Evolutionary conservation across 2,113 vertebrate species (phyloP), one percentile per base, ranked within the genome.

Genomic region (Leptodactylus fuscus): DNA sequence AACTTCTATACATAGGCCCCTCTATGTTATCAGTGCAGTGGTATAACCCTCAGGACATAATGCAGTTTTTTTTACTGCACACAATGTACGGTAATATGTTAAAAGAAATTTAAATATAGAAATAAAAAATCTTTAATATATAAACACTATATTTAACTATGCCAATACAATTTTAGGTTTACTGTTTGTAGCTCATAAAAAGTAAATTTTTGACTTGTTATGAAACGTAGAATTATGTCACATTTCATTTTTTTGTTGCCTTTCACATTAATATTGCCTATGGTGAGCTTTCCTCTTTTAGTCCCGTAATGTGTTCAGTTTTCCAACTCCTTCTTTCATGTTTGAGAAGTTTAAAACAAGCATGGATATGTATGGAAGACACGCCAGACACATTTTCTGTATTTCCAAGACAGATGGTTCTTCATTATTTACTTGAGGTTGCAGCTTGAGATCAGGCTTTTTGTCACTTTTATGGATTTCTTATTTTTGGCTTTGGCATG

Each of bases 401-500:
- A 79, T 60, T 38, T 60, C 20, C 29, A 58, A 78, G 76, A 80
- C 53, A 80, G 53, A 62, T 80, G 77, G 34, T 80, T 62, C 53
- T 60, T 80, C 53, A 27, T 80, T 62, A 60, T 80, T 60, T 79
- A 24, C 51, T 79, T 79, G 76, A 58, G 76, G 51, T 44, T 62
- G 44, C 77, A 44, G 10, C 36, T 62, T 80, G 22, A 60, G 77
- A 27, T 62, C 12, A 62, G 77, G 34, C 77, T 62, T 60, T 80
- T 80, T 80, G 77, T 62, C 77, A 60, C 36, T 80, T 79, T 80
- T 80, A 60, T 80, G 53, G 77, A 12, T 44, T 62, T 60, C 53
- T 80, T 80, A 80, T 80, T 80, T 62, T 80, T 80, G 53, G 77
- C 77, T 62, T 60, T 80, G 77, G 53, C 38, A 60, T 80, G 77